These are phyloP conservation scores for Caiman crocodilus DNA, from an alignment of 2,797 vertebrate species.

Conservation along the genomic window DNA sequence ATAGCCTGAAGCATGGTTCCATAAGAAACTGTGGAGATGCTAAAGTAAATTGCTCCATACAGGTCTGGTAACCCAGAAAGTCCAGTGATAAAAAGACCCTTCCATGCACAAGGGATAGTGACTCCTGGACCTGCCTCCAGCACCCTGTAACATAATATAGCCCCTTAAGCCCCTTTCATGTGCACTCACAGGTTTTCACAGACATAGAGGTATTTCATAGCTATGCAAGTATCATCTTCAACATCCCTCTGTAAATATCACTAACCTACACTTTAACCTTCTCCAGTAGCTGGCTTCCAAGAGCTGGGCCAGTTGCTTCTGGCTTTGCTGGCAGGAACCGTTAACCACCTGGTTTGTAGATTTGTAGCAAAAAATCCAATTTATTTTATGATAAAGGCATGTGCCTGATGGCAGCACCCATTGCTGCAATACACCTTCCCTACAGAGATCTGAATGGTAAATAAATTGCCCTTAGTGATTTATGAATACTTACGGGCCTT, in stretches of 20 bases:
- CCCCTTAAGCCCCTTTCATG: neutral
- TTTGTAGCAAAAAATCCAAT: conserved; percentile 42
- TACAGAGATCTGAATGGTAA: conserved; percentile 59
- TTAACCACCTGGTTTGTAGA: conserved; percentile 54
- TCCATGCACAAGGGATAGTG: neutral
- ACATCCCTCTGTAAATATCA: neutral
- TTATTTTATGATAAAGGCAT: conserved; percentile 46
- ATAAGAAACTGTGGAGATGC: conserved; percentile 8
- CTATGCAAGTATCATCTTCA: neutral
- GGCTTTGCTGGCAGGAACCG: conserved; percentile 57
- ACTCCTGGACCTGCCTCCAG: neutral
- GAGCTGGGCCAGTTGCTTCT: conserved; percentile 41
- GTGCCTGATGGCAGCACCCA: conserved; percentile 48
- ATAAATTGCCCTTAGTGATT: conserved; percentile 53
- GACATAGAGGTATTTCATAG: neutral
- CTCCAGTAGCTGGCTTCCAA: neutral
- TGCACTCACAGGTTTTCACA: neutral
- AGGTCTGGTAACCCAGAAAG: neutral
- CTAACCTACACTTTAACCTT: conserved; percentile 29
- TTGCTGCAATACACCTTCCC: conserved; percentile 58
- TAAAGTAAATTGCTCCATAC: neutral
- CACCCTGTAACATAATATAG: neutral
- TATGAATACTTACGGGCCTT: conserved; percentile 68
- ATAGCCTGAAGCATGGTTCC: neutral
- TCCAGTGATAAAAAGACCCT: neutral